Base-by-base conservation (phyloP, 1,140 invertebrate genomes). In the Heliconius hewitsoni region DNA sequence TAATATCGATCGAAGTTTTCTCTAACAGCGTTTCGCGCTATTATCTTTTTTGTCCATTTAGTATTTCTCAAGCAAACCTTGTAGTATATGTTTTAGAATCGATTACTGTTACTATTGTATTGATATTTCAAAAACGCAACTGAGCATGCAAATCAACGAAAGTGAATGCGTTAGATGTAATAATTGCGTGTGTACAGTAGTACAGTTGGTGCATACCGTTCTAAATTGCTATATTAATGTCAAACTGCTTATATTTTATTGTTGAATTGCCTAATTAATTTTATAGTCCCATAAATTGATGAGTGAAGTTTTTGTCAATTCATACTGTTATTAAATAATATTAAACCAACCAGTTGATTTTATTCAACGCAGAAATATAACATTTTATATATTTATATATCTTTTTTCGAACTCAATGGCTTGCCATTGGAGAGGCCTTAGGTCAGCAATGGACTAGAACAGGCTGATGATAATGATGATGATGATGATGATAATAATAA, bases 101-200 rank as follows among this genome's bases (percentile, higher is more conserved):
- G n/a, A 72, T 81, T 77, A 74, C 75, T 30, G 42, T 73, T 42
- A 73, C 76, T 39, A 30, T 23, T 52, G 34, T 81, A 57, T 81
- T 81, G 42, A 80, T 76, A 80, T 82, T 81, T 84, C 70, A 80
- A 80, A 72, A 82, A 82, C 74, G 72, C 81, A 80, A 71, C 77
- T 75, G 74, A 77, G 76, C 82, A 89, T 88, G 85, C 84, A 90
- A 85, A 89, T 85, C 77, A 82, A 84, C 78, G 86, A 90, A 89
- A 90, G 87, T 84, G 84, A 85, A 86, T 76, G 80, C 82, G 77
- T 83, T 55, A 77, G 72, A 81, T 80, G 79, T 74, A 76, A 83
- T 80, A 81, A 74, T 77, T 81, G 80, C 77, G 77, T 76, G 80
- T 73, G 71, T 27, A 18, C 50, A 76, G 66, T 66, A 66, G 73